These are phyloP conservation scores for Tapera naevia DNA, from an alignment of 2,797 vertebrate species.

Conservation along the genomic window DNA sequence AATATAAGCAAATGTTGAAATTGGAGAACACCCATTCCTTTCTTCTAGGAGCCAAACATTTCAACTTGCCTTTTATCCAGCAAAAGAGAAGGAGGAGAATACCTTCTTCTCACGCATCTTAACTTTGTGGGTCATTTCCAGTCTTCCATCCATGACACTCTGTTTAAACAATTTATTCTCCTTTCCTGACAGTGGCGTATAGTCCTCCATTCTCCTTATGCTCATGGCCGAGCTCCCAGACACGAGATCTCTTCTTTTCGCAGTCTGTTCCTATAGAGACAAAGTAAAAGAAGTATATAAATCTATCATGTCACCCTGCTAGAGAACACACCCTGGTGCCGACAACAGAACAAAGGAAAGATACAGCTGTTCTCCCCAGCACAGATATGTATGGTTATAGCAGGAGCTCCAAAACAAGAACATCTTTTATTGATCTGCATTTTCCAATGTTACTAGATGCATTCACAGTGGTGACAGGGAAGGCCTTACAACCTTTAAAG, in stretches of 20 bases:
- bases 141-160: not conserved
- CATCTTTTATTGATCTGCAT: not conserved
- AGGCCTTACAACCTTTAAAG: not conserved
- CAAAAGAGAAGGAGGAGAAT: not conserved
- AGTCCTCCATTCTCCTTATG: not conserved
- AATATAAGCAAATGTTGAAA: not conserved
- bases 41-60: not conserved
- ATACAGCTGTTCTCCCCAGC: not conserved
- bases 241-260: not conserved
- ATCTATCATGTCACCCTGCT: not conserved
- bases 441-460: not conserved
- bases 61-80: not conserved
- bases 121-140: not conserved
- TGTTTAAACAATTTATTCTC: not conserved
- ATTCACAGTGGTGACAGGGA: not conserved
- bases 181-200: not conserved
- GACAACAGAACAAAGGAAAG: not conserved
- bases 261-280: conserved; percentile 33
- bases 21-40: not conserved
- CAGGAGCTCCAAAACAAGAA: not conserved
- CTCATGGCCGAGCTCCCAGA: not conserved
- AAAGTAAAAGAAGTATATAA: not conserved
- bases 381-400: not conserved
- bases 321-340: not conserved
- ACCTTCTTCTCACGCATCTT: not conserved